phyloP scores from a whole-genome alignment of 2,113 vertebrate species.

The Ameiurus melas region DNA sequence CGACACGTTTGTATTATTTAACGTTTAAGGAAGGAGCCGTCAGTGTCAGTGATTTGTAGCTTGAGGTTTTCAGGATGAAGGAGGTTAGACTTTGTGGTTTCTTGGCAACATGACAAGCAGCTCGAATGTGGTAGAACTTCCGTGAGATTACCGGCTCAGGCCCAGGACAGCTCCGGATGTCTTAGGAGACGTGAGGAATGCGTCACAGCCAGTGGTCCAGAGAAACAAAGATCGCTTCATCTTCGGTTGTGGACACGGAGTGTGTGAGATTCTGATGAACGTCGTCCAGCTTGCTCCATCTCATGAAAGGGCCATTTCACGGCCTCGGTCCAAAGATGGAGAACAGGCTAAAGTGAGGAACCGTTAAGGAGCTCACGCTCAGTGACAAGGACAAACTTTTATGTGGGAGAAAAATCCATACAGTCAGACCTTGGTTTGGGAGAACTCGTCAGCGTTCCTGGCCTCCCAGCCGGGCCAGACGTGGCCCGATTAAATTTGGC shows the following conservation, averaged over 20 bases:
- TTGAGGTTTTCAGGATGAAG: too few species aligned
- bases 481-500: slow-evolving; percentile 65
- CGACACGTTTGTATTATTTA: too few species aligned
- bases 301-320: neutral
- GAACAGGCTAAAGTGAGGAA: slow-evolving; percentile 39
- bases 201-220: neutral
- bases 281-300: neutral
- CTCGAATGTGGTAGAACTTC: too few species aligned
- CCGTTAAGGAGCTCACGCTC: slow-evolving; percentile 28
- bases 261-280: neutral
- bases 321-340: neutral
- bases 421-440: slow-evolving; percentile 51
- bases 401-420: slow-evolving; percentile 62
- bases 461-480: slow-evolving; percentile 47
- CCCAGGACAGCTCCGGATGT: neutral
- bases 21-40: too few species aligned
- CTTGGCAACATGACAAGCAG: too few species aligned
- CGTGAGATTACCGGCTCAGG: neutral
- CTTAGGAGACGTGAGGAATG: neutral
- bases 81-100: too few species aligned
- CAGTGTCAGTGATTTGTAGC: too few species aligned
- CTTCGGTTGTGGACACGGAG: neutral
- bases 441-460: slow-evolving; percentile 33
- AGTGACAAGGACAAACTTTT: slow-evolving; percentile 63
- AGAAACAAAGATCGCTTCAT: neutral